These are phyloP conservation scores for Andinoacara biseriatus DNA, from an alignment of 2,113 vertebrate species.

Conservation along the genomic window DNA sequence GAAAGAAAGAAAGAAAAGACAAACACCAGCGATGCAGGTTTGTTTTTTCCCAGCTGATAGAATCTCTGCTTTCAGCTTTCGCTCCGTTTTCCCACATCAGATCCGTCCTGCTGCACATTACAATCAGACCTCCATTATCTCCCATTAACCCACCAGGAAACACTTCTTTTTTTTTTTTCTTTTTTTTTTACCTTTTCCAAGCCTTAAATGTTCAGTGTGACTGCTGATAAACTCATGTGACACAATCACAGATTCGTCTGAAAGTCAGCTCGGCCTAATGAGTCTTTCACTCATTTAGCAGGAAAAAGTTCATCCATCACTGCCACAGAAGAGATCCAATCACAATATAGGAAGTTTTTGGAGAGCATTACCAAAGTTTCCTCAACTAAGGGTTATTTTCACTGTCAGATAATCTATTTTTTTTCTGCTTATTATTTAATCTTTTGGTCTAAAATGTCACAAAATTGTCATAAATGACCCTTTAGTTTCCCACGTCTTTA, in stretches of 20 bases:
- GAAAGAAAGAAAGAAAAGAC: not conserved
- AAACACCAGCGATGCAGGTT: not conserved
- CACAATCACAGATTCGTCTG: conserved; percentile 20
- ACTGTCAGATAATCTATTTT: not conserved
- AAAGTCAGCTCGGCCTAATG: not conserved
- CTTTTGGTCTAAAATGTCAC: not conserved
- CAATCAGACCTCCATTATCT: conserved; percentile 64
- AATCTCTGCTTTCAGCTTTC: conserved; percentile 59
- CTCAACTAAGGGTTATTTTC: not conserved
- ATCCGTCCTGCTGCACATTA: conserved; percentile 21
- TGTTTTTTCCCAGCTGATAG: conserved; percentile 65
- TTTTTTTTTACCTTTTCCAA: conserved; percentile 8
- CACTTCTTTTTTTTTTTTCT: not conserved
- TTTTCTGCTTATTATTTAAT: conserved; percentile 11
- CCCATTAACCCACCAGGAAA: conserved; percentile 56
- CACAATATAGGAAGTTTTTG: conserved; percentile 1
- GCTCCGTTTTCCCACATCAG: conserved; percentile 55
- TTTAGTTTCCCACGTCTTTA: conserved; percentile 8
- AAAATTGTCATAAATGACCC: not conserved
- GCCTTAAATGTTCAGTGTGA: conserved; percentile 19
- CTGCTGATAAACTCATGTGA: not conserved
- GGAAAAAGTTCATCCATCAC: conserved; percentile 42
- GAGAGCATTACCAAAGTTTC: conserved; percentile 1
- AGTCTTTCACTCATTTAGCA: not conserved
- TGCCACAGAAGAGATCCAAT: conserved; percentile 11